These are phyloP conservation scores for Paramuricea clavata DNA, from an alignment of 92 coral and sea anemone genomes.

Conservation along the genomic window DNA sequence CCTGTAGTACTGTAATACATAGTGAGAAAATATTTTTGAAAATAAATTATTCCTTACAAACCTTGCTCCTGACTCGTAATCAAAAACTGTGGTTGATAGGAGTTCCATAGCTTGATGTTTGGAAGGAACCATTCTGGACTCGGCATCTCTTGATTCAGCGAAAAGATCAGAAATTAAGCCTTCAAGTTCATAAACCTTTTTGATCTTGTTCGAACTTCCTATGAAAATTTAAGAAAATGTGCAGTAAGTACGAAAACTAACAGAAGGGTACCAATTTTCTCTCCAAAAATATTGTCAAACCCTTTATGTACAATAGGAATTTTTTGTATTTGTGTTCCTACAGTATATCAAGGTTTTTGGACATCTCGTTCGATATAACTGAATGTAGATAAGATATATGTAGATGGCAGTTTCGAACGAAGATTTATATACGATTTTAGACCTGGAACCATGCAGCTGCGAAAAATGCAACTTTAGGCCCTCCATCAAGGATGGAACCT, in stretches of 20 bases:
- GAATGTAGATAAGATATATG: no score
- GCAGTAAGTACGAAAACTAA: neutral
- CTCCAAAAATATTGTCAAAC: neutral
- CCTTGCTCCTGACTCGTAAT: conserved; percentile 92
- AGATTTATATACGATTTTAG: no score
- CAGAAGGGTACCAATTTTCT: neutral
- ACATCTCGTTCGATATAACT: no score
- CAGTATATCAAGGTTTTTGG: no score
- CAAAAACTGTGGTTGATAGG: conserved; percentile 89
- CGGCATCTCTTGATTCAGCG: conserved; percentile 66
- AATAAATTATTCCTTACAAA: conserved; percentile 22
- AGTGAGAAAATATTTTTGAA: no score
- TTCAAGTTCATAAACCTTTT: conserved; percentile 93
- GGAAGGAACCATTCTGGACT: conserved; percentile 69
- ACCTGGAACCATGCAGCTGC: no score
- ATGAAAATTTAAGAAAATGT: neutral
- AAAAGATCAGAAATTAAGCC: conserved; percentile 89
- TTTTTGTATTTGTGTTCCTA: no score
- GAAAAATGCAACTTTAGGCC: no score
- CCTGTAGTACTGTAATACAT: no score
- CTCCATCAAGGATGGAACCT: no score
- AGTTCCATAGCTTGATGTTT: conserved; percentile 93
- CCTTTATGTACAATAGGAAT: no score
- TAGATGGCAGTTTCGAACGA: no score
- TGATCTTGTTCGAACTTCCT: conserved; percentile 92